Evolutionary conservation across 92 coral and sea anemone genomes (phyloP).

Genomic region (Phenganax stokvisi): DNA sequence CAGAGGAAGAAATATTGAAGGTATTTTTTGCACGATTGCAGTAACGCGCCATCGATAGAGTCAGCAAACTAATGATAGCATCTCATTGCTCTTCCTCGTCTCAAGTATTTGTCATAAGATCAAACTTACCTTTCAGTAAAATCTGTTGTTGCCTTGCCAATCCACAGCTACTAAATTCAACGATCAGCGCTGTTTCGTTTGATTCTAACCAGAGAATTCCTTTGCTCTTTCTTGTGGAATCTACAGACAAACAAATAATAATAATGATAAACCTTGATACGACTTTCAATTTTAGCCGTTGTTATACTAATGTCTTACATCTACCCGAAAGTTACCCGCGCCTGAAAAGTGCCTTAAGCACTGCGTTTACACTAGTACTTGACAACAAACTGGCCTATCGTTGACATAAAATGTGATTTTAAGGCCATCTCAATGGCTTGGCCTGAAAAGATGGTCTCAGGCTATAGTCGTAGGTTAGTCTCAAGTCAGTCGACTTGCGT

Average conservation of each 20-base stretch:
- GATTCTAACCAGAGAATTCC: neutral
- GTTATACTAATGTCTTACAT: neutral
- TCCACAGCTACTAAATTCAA: neutral
- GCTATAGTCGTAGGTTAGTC: neutral
- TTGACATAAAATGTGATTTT: too few species aligned
- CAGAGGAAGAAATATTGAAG: too few species aligned
- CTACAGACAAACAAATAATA: neutral
- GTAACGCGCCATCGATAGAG: too few species aligned
- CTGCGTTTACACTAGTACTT: neutral
- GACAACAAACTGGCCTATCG: too few species aligned
- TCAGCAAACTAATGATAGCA: too few species aligned
- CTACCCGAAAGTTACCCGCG: too few species aligned
- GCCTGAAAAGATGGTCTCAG: too few species aligned
- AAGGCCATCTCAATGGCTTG: too few species aligned
- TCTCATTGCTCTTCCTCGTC: too few species aligned
- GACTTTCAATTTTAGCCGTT: neutral
- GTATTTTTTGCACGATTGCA: too few species aligned
- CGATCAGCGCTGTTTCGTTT: neutral
- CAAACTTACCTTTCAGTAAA: neutral
- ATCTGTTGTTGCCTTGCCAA: neutral
- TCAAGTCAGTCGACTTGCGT: neutral
- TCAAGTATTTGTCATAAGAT: neutral
- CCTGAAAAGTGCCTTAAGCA: neutral
- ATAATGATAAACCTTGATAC: neutral
- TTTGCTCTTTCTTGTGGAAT: neutral